Conservation (phyloP, 2,888 invertebrate genomes). For the Ennomos fuscantarius region DNA sequence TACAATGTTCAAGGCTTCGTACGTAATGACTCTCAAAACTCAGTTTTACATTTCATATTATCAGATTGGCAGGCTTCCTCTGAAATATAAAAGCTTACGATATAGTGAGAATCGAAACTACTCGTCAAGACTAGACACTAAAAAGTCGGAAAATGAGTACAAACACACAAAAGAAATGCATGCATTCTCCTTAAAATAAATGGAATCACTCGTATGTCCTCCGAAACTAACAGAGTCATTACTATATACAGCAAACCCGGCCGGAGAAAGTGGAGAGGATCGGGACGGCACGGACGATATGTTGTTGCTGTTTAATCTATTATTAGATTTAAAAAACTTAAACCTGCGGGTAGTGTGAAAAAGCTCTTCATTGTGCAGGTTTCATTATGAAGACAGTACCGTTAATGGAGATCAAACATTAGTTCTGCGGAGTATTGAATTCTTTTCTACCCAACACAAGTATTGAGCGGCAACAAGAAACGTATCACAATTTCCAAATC, state of each 20-base stretch:
- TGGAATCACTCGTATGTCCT: constrained; percentile 82
- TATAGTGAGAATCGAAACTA: constrained; percentile 79
- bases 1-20: no score
- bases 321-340: constrained; percentile 8
- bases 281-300: not conserved
- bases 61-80: constrained; percentile 70
- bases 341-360: not conserved
- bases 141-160: constrained; percentile 79
- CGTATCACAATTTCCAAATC: constrained; percentile 53
- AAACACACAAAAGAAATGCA: constrained; percentile 83
- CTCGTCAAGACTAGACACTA: constrained; percentile 81
- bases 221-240: constrained; percentile 72
- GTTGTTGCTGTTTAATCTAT: constrained; percentile 3
- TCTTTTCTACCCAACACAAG: constrained; percentile 25
- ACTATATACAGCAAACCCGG: constrained; percentile 69
- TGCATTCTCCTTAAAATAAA: constrained; percentile 83
- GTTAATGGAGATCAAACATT: constrained; percentile 51
- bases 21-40: constrained; percentile 17
- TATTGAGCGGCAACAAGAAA: constrained; percentile 29
- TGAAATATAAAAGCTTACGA: constrained; percentile 69
- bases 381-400: constrained; percentile 25
- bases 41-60: constrained; percentile 40
- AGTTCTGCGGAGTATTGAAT: constrained; percentile 11
- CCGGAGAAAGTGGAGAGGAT: constrained; percentile 24
- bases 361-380: constrained; percentile 14